Evolutionary conservation across 2,888 invertebrate species (phyloP).

Genomic region (Cryptocephalus moraei): DNA sequence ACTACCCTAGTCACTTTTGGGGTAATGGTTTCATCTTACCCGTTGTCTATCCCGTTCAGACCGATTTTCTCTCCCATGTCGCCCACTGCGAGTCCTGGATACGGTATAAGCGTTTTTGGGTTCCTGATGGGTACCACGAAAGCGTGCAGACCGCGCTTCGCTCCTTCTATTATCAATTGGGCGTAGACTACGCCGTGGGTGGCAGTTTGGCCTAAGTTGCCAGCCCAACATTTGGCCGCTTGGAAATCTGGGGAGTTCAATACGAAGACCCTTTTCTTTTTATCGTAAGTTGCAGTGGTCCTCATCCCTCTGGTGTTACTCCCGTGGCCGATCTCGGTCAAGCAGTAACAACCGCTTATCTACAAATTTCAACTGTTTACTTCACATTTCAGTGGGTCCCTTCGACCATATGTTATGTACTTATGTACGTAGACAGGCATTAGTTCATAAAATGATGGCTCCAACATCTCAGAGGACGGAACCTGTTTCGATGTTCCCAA

Average conservation of each 20-base stretch:
- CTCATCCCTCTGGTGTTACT: constrained; percentile 83
- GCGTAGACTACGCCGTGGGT: constrained; percentile 86
- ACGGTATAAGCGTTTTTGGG: constrained; percentile 57
- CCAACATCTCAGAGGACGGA: too few relatives aligned
- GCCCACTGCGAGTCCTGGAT: constrained; percentile 74
- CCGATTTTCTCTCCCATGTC: constrained; percentile 91
- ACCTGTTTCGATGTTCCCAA: too few relatives aligned
- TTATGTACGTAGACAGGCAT: too few relatives aligned
- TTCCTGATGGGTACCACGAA: constrained; percentile 84
- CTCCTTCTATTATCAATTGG: constrained; percentile 68
- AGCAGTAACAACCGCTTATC: constrained; percentile 64
- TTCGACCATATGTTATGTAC: too few relatives aligned
- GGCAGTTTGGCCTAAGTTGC: constrained; percentile 67
- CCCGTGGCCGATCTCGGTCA: constrained; percentile 87
- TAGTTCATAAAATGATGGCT: too few relatives aligned
- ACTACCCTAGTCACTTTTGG: too few relatives aligned
- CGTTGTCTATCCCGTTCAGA: constrained; percentile 88
- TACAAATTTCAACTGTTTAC: too few relatives aligned
- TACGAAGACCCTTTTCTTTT: constrained; percentile 59
- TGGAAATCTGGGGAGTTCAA: constrained; percentile 67
- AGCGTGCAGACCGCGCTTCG: constrained; percentile 74
- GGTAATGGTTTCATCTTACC: constrained; percentile 42
- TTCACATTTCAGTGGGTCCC: too few relatives aligned
- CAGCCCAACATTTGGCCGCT: constrained; percentile 79
- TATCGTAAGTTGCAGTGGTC: constrained; percentile 74